phyloP scores from a whole-genome alignment of 2,888 invertebrate species.

The Acleris holmiana region DNA sequence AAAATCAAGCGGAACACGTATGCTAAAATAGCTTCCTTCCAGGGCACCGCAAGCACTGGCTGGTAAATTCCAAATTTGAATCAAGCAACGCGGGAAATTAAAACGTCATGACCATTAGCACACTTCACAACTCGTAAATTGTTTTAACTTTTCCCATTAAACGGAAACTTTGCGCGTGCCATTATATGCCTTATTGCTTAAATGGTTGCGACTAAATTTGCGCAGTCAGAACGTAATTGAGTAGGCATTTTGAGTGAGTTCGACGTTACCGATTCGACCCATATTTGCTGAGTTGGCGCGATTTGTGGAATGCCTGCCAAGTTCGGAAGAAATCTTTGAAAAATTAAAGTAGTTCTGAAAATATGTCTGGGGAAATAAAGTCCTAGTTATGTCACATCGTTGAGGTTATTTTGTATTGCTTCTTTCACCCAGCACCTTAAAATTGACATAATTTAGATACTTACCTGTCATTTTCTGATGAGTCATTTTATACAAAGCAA shows the following conservation, averaged over 20 bases:
- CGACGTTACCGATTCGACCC: constrained; percentile 45
- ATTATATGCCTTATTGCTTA: constrained; percentile 53
- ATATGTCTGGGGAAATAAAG: constrained; percentile 4
- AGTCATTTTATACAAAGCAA: no score
- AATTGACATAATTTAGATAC: no score
- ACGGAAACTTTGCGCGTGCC: constrained; percentile 47
- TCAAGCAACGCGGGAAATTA: constrained; percentile 55
- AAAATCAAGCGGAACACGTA: not conserved
- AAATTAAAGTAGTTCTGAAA: constrained; percentile 18
- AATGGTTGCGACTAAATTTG: constrained; percentile 41
- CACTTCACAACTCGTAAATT: constrained; percentile 62
- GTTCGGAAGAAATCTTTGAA: constrained; percentile 25
- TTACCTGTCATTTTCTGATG: no score
- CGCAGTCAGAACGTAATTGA: constrained; percentile 38
- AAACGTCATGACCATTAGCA: constrained; percentile 68
- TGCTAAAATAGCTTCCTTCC: constrained; percentile 6
- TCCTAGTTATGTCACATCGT: not conserved
- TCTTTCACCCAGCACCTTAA: no score
- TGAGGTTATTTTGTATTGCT: no score
- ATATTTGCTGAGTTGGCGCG: constrained; percentile 32
- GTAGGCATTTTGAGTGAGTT: constrained; percentile 38
- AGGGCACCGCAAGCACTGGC: constrained; percentile 7
- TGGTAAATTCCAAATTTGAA: constrained; percentile 25
- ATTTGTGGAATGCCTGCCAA: constrained; percentile 30
- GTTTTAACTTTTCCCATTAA: constrained; percentile 71